Percentiles rank a stretch among this genome's conserved stretches.
phyloP scores from a whole-genome alignment of 2,888 invertebrate species.

The Trypoxylon attenuatum region DNA sequence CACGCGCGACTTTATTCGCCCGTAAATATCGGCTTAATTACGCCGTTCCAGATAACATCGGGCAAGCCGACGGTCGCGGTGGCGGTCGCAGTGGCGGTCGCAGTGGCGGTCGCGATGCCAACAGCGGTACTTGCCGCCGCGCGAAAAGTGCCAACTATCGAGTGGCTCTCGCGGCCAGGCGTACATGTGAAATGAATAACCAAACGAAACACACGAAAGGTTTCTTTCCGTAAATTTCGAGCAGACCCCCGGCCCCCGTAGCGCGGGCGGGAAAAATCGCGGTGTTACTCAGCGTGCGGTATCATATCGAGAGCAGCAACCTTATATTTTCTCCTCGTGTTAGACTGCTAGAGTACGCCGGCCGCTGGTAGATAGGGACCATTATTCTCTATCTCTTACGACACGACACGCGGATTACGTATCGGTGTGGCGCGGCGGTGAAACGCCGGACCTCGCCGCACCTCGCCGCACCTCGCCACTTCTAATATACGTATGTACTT shows the following conservation, averaged over 20 bases:
- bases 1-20: constrained; percentile 16
- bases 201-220: too few species aligned
- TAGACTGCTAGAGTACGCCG: constrained; percentile 60
- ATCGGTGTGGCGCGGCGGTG: constrained; percentile 21
- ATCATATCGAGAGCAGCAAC: constrained; percentile 51
- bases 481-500: constrained; percentile 22
- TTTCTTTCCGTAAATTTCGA: too few species aligned
- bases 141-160: too few species aligned
- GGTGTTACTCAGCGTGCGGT: constrained; percentile 47
- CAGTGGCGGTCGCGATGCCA: too few species aligned
- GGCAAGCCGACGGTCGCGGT: not conserved
- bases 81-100: too few species aligned
- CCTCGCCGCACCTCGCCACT: constrained; percentile 24
- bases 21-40: constrained; percentile 28
- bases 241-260: too few species aligned
- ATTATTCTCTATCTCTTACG: constrained; percentile 56
- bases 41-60: constrained; percentile 15
- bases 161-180: too few species aligned
- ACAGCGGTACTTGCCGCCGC: too few species aligned
- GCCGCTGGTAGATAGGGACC: constrained; percentile 47
- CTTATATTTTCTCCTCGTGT: constrained; percentile 63
- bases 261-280: not conserved
- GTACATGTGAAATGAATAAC: too few species aligned
- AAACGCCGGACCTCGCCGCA: constrained; percentile 20
- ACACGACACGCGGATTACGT: constrained; percentile 49